Evolutionary conservation across 2,113 vertebrate species (phyloP), one percentile per base, ranked within the genome.

Genomic region (Melanotaenia duboulayi): DNA sequence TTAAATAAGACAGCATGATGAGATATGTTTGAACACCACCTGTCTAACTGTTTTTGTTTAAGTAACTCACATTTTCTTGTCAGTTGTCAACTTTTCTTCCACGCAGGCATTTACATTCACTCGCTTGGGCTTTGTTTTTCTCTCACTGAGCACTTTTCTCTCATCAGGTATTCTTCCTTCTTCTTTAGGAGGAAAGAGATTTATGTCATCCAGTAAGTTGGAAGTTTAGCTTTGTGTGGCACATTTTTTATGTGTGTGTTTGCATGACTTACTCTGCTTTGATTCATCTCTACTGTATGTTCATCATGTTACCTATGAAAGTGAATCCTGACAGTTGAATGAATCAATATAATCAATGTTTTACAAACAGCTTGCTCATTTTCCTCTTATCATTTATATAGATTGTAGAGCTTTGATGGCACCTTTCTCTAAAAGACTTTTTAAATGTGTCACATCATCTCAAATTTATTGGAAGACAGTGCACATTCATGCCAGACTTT

Each of bases 131-230:
- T 74, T 65, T 86, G 20, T 88, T 42, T 78, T 73, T 85, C 35
- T 83, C 82, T 88, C 90, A 93, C 90, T 90, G 87, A 94, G 90
- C 82, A 72, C 81, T 84, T 92, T 90, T 90, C 92, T 96, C 86
- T 92, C 95, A 94, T 88, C 96, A 99, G 98, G 96, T 99, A 97
- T 86, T 98, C 98, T 78, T 99, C 98, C 78, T 96, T 99, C 95
- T 99, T 99, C 95, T 98, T 98, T 95, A 97, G 95, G 94, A 96
- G 96, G 89, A 99, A 99, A 93, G 98, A 99, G 92, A 98, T 99
- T 93, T 99, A 96, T 97, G 97, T 99, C 92, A 99, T 99, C 91
- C 98, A 99, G 98, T 99, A 99, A 99, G 98, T 99, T 85, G 68
- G 65, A 48, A 11, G 54, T 56, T 72, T 66, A 40, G 51, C 16